A percentile compares a stretch with the other conserved stretches of the same genome.
Conservation (phyloP, 2,797 vertebrate genomes). For the Kryptopterus vitreolus region DNA sequence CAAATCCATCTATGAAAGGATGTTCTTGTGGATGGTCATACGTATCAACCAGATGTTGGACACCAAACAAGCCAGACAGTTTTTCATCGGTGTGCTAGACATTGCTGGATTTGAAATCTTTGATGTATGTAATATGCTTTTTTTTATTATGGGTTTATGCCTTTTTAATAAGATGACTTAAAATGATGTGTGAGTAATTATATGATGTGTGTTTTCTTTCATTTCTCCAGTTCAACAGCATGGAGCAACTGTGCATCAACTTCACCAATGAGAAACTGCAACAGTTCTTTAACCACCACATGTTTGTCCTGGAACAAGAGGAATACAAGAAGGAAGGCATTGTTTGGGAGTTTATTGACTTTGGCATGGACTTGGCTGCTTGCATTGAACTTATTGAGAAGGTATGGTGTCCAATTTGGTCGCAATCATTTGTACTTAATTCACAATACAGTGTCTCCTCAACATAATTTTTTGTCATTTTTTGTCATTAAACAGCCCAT, state of each 20-base stretch:
- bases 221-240: constrained; percentile 61
- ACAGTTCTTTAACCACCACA: constrained; percentile 76
- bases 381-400: constrained; percentile 66
- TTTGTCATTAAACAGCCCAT: constrained; percentile 69
- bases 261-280: constrained; percentile 79
- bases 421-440: background rate
- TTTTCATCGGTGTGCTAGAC: constrained; percentile 81
- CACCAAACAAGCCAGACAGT: constrained; percentile 86
- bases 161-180: too few relatives aligned
- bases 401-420: constrained; percentile 26
- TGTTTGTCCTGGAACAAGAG: constrained; percentile 65
- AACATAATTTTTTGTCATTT: background rate
- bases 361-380: constrained; percentile 57
- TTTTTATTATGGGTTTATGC: background rate
- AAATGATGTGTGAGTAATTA: background rate
- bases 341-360: constrained; percentile 63
- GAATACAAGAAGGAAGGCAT: constrained; percentile 78
- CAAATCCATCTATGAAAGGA: constrained; percentile 87
- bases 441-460: background rate
- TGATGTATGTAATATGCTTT: constrained; percentile 72
- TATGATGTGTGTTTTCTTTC: background rate
- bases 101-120: constrained; percentile 83
- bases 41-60: constrained; percentile 91
- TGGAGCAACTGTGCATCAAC: constrained; percentile 78
- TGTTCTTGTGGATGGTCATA: constrained; percentile 95